Percentiles rank a stretch among this genome's conserved stretches.
phyloP scores from a whole-genome alignment of 2,113 vertebrate genomes.

The Dicaeum eximium region DNA sequence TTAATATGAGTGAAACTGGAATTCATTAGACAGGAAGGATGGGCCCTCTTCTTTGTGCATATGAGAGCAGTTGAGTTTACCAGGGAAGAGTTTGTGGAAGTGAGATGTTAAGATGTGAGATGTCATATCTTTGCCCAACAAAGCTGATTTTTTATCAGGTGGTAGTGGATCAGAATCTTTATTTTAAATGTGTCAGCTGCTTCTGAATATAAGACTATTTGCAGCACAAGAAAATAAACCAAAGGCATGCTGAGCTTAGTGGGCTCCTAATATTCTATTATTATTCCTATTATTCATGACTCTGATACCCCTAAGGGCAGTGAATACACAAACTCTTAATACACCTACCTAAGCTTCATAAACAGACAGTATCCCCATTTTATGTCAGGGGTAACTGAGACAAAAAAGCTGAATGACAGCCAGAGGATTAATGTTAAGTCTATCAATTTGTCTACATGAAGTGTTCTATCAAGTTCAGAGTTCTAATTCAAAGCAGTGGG shows the following conservation, averaged over 20 bases:
- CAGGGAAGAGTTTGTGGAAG: background rate
- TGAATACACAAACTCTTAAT: background rate
- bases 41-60: background rate
- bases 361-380: background rate
- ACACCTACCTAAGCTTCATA: background rate
- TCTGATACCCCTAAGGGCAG: background rate
- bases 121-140: background rate
- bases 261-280: background rate
- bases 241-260: background rate
- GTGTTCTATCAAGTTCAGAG: background rate
- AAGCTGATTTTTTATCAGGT: accelerated
- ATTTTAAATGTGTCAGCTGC: background rate
- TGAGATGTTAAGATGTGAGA: background rate
- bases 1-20: background rate
- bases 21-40: background rate
- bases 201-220: background rate
- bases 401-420: background rate
- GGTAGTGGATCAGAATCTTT: background rate
- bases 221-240: background rate
- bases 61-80: background rate
- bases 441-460: background rate
- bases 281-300: background rate
- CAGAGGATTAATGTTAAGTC: background rate
- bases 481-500: background rate
- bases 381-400: background rate